Conservation (phyloP, 2,113 vertebrate genomes). For the Phalacrocorax aristotelis region DNA sequence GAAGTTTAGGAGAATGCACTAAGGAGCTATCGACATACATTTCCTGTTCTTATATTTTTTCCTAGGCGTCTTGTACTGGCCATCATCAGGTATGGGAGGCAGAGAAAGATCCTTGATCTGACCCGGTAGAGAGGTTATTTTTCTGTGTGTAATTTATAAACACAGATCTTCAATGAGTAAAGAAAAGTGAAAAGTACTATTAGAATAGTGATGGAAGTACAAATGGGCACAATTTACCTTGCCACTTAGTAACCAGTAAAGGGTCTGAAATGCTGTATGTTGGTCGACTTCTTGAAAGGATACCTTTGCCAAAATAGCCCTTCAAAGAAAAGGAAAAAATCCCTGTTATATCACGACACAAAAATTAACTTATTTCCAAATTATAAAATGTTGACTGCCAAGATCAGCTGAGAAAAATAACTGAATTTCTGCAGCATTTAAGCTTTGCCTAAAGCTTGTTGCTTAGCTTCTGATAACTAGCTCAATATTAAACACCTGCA, state of each 20-base stretch:
- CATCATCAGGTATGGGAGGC: not conserved
- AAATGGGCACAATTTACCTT: conserved; percentile 70
- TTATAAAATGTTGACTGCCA: rapidly evolving
- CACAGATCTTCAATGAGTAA: not conserved
- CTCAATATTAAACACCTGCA: not conserved
- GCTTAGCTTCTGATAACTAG: not conserved
- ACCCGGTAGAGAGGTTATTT: not conserved
- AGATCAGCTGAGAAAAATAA: not conserved
- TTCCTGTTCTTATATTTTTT: not conserved
- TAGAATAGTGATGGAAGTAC: not conserved
- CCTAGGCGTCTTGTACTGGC: not conserved
- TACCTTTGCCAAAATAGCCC: conserved; percentile 95
- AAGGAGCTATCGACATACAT: not conserved
- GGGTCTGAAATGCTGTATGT: conserved; percentile 81
- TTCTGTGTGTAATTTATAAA: not conserved
- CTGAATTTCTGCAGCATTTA: not conserved
- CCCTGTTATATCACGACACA: not conserved
- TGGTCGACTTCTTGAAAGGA: conserved; percentile 88
- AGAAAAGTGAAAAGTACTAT: not conserved
- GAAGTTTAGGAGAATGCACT: not conserved
- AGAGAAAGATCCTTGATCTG: not conserved
- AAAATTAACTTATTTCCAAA: not conserved
- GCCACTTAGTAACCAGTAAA: conserved; percentile 74
- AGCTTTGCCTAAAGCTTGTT: not conserved
- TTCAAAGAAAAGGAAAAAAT: conserved; percentile 46